Conservation (phyloP, 2,113 vertebrate genomes). For the Zosterops borbonicus region DNA sequence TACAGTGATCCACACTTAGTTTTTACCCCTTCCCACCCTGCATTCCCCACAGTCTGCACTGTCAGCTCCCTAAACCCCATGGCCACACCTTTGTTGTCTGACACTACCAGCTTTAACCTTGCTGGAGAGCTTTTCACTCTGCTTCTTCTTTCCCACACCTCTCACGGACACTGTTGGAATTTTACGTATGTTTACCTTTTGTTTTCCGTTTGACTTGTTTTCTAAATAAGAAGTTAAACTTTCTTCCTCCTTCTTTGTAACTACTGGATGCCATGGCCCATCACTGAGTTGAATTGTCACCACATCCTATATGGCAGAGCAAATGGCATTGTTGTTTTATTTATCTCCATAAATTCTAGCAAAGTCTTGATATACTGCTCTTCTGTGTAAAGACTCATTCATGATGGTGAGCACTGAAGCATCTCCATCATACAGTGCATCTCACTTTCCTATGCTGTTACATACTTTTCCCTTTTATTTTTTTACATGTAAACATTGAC, state of each 20-base stretch:
- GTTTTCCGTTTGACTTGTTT: neutral
- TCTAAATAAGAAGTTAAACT: neutral
- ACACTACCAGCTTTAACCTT: neutral
- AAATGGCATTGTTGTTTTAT: neutral
- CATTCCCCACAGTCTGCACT: neutral
- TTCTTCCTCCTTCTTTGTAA: neutral
- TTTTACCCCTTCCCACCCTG: neutral
- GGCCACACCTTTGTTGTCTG: neutral
- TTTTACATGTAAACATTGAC: neutral
- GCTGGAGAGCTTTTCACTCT: neutral
- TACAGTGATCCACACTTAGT: neutral
- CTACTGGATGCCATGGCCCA: neutral
- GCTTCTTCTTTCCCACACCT: neutral
- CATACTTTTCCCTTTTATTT: neutral
- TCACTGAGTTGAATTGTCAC: neutral
- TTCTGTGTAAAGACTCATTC: neutral
- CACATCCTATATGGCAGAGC: neutral
- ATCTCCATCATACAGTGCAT: neutral
- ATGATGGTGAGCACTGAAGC: neutral
- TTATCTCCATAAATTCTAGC: neutral
- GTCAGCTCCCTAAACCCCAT: neutral
- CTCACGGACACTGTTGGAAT: neutral
- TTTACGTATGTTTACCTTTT: neutral
- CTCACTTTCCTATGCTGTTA: neutral
- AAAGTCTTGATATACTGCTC: neutral